These are phyloP conservation scores for Leptatherina wallacei DNA, from an alignment of 2,797 vertebrate genomes.

Conservation along the genomic window DNA sequence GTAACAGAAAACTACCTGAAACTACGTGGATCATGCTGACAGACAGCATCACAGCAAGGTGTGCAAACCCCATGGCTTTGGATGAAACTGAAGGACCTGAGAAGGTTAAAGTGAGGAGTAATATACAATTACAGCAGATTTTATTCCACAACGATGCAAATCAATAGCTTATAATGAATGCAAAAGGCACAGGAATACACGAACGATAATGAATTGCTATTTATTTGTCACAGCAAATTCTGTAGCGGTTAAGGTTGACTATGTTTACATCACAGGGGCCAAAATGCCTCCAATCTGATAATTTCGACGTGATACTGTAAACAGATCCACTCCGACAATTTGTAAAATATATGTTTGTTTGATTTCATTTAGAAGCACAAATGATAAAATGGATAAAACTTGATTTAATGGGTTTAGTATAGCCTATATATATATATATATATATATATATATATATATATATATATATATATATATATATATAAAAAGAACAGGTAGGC, in stretches of 20 bases:
- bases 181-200: slow-evolving; percentile 6
- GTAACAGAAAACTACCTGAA: slow-evolving; percentile 75
- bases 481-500: not conserved
- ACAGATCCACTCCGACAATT: not conserved
- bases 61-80: slow-evolving; percentile 77
- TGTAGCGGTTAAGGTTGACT: slow-evolving; percentile 22
- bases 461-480: too few relatives aligned
- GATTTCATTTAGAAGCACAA: not conserved
- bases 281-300: slow-evolving; percentile 36
- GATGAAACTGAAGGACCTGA: slow-evolving; percentile 64
- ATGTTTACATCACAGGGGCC: slow-evolving; percentile 71
- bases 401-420: not conserved
- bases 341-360: not conserved
- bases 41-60: slow-evolving; percentile 77
- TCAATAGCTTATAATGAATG: slow-evolving; percentile 14
- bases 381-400: not conserved
- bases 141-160: not conserved
- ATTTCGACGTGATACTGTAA: slow-evolving; percentile 4
- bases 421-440: too few relatives aligned
- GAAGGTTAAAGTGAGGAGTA: slow-evolving; percentile 52
- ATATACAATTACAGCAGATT: not conserved
- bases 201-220: slow-evolving; percentile 23
- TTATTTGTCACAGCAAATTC: slow-evolving; percentile 25
- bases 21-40: slow-evolving; percentile 76
- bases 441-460: too few relatives aligned